Evolutionary conservation across 2,113 vertebrate species (phyloP).

Genomic region (Oreotrochilus melanogaster): DNA sequence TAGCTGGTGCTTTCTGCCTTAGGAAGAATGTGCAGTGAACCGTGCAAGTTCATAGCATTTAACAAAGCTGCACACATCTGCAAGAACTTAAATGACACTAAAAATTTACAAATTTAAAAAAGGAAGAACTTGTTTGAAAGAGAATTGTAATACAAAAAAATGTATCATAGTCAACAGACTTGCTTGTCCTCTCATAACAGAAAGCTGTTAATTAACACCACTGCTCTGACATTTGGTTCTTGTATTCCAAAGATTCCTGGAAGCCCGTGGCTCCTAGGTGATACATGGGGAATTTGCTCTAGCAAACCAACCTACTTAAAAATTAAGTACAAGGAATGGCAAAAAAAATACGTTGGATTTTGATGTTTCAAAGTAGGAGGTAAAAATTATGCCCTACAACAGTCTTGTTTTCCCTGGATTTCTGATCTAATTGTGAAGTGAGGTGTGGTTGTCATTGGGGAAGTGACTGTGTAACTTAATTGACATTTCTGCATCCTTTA

Average conservation of each 20-base stretch:
- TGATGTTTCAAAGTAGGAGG: background rate
- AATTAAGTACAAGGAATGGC: background rate
- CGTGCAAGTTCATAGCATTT: background rate
- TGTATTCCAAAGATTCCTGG: background rate
- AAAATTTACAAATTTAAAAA: background rate
- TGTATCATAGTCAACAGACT: background rate
- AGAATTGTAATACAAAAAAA: background rate
- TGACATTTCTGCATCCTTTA: conserved; percentile 62
- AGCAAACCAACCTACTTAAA: background rate
- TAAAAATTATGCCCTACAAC: background rate
- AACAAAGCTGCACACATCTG: background rate
- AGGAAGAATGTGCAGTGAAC: background rate
- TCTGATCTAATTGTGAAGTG: conserved; percentile 59
- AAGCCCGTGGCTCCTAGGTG: background rate
- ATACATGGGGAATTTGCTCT: background rate
- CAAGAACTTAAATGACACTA: background rate
- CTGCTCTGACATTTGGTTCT: background rate
- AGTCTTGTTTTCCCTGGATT: conserved; percentile 13
- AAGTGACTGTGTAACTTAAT: conserved; percentile 51
- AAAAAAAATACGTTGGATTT: background rate
- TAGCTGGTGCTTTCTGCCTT: background rate
- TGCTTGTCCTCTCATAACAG: background rate
- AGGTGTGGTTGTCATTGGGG: conserved; percentile 57
- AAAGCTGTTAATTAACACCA: background rate
- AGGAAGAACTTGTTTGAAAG: background rate